Evolutionary conservation across 2,113 vertebrate species (phyloP).

Genomic region (Eolophus roseicapilla): DNA sequence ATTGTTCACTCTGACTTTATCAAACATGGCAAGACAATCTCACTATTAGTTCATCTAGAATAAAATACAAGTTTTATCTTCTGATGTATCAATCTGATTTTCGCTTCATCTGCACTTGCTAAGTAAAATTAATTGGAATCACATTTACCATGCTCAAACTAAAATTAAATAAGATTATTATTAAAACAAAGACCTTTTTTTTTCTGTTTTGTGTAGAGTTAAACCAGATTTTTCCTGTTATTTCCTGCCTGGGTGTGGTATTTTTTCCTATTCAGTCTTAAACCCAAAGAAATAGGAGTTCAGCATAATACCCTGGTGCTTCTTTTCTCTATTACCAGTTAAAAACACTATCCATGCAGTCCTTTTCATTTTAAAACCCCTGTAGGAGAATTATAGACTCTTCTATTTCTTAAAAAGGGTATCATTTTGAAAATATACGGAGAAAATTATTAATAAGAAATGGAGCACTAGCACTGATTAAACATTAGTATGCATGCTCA

Average conservation of each 20-base stretch:
- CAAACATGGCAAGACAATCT: background rate
- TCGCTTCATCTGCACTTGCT: background rate
- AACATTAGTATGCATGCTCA: background rate
- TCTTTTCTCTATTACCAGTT: background rate
- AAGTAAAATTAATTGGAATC: conserved; percentile 22
- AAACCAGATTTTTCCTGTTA: background rate
- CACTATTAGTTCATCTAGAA: background rate
- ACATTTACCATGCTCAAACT: background rate
- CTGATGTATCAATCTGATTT: background rate
- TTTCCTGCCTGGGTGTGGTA: background rate
- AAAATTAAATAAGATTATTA: background rate
- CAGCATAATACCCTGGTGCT: background rate
- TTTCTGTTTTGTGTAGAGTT: background rate
- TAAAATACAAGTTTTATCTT: conserved; percentile 8
- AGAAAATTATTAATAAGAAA: conserved; percentile 26
- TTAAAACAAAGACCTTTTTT: background rate
- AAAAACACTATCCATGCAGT: background rate
- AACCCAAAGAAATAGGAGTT: background rate
- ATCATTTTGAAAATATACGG: background rate
- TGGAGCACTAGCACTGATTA: background rate
- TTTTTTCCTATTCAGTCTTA: background rate
- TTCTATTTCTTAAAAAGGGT: background rate
- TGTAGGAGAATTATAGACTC: background rate
- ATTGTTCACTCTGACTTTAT: background rate
- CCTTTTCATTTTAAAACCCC: background rate